Evolutionary conservation across 2,797 vertebrate species (phyloP), one percentile per base, ranked within the genome.

Genomic region (Florisuga fusca): DNA sequence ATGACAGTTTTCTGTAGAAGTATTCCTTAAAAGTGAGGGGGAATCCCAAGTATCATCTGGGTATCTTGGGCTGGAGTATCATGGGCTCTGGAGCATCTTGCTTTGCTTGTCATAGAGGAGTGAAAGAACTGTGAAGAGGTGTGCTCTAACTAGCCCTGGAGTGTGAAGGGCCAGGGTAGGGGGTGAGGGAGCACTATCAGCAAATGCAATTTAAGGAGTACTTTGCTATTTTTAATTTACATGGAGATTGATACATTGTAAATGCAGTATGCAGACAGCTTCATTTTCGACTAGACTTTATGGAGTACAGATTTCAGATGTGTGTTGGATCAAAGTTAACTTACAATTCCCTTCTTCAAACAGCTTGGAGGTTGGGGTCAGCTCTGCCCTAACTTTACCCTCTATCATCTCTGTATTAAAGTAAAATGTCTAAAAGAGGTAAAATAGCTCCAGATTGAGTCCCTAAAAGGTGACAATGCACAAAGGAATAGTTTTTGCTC

Each of bases 361-460:
- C 59, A 82, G 66, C 86, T 94, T 72, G 74, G 57, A 61, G 64
- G 21, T 4, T 81, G 34, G 23, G 57, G 27, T 86, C 63, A 86
- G 22, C 53, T 87, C 71, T 94, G 38, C 83, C 74, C 55, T 88
- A 41, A 61, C 48, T 86, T 94, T 73, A 53, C 48, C 22, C 62
- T 90, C 83, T 88, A 51, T 91, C 45, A 76, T 82, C 29, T 91
- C 51, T 54, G 0, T 59, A 50, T 94, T 93, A 55, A 94, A 88
- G 48, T 81, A 38, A 63, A 73, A 54, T 87, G 73, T 91, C 67
- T 76, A 7, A 85, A 90, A 12, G 4, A 66, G 48, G 55, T 82
- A 82, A 93, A 95, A 82, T 50, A 53, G 83, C 94, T 96, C 88
- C 90, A 96, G 83, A 91, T 33, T 82, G 68, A 83, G 46, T 94